Base-by-base conservation (phyloP, 2,888 invertebrate genomes). In the Microchrysa polita region DNA sequence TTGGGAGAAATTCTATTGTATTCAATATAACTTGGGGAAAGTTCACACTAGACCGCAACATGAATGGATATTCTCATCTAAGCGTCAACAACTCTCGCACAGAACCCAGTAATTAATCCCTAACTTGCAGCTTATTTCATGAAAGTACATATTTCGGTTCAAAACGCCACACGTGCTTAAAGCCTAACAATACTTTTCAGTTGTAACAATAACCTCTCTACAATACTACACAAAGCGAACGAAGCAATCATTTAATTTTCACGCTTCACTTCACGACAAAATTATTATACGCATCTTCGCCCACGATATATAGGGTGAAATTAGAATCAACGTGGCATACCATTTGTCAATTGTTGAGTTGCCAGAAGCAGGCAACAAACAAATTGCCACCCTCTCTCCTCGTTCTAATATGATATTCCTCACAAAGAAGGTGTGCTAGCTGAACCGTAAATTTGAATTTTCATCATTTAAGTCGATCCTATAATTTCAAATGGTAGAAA, bases 371-470 rank as follows among this genome's bases (percentile, higher is more conserved):
- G 14, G 5, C 55, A 55, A 55, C 27, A 55, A 55, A 55, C 27
- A 55, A 55, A 5, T 10, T 20, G 18, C 22, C 55, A 20, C 20
- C 10, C 16, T 18, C n/a, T n/a, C n/a, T n/a, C n/a, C n/a, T n/a
- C n/a, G n/a, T n/a, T n/a, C n/a, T n/a, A 18, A 16, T 60, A 22
- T 14, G 9, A 22, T 12, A 22, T 57, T 18, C 23, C 57, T 2
- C 9, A n/a, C 34, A 10, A 60, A 48, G n/a, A 65, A 67, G 52
- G 22, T 52, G 27, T 34, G 27, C 27, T 34, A 52, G 16, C n/a
- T 67, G 52, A 67, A 67, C 53, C 67, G 53, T 67, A 53, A 67
- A 67, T 52, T 53, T 53, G 23, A 67, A 67, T 23, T 53, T 67
- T 53, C 23, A 67, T 52, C 53, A 52, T 53, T 27, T 52, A 9